Base-by-base conservation (phyloP, 2,888 invertebrate genomes). In the Hermaeophaga mercurialis region DNA sequence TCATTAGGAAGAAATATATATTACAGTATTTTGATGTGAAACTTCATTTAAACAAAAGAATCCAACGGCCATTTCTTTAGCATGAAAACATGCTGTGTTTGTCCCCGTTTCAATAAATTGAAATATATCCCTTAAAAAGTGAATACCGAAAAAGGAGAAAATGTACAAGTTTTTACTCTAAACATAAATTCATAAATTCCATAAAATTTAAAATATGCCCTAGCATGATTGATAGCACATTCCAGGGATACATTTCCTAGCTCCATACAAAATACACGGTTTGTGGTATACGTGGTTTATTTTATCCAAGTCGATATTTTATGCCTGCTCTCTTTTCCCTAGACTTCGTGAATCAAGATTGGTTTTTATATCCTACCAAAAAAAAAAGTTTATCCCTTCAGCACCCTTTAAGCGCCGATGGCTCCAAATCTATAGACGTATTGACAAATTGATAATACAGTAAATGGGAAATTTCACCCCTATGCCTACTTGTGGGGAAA, bases 251-350 rank as follows among this genome's bases (percentile, higher is more conserved):
- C 17, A 38, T 38, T 38, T 38, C 17, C 38, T 38, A 38, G 14
- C 38, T 17, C 17, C 18, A 18, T 38, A 38, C 38, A 18, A 38
- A 38, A 38, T 17, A 38, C 17, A 38, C 38, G 38, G 17, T 38
- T 38, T 18, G 15, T 38, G 38, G 38, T 18, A 18, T 38, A 38
- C 38, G 38, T 18, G 15, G 38, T 38, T 38, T 38, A 38, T 38
- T 14, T 38, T 38, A 38, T 38, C 38, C 38, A 6, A 38, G 38
- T 38, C 38, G 38, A 38, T 38, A 38, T 38, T 38, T 38, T 38
- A 38, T 38, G 18, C 38, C 38, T 9, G 18, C 15, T 12, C 38
- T 18, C 38, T 15, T 28, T 28, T 28, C 28, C 28, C 28, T 18
- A 38, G 18, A 18, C 38, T 38, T 18, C 38, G 38, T 38, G 38